Evolutionary conservation across 2,888 invertebrate genomes (phyloP), one percentile per base, ranked within the genome.

Genomic region (Panzeria rudis): DNA sequence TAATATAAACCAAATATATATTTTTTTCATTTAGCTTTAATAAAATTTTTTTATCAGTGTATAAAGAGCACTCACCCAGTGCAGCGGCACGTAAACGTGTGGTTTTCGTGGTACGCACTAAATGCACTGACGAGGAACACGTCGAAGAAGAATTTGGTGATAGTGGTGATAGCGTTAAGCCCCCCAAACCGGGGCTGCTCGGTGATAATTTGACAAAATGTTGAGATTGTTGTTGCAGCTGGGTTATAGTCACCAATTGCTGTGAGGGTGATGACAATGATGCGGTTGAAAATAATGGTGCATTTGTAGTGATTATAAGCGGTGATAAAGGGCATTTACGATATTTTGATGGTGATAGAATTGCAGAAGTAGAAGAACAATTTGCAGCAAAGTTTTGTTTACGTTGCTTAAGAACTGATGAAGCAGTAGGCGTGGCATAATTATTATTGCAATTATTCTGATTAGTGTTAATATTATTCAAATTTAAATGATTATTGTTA

Each of bases 11-110:
- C 47, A 41, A 17, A 56, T 56, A 20, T 29, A 29, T 6, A 7
- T 15, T 52, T 35, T 3, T 50, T 17, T 17, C 11, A 47, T 64
- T 41, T 41, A 62, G 9, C 5, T 54, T 20, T 20, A 20, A 20
- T 61, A 17, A 35, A 59, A n/a, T 61, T 38, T 47, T 35, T 38
- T 54, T 25, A 62, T 64, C 64, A 47, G 50, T 72, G 64, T 69
- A 62, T 69, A 56, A 62, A 69, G 41, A 54, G 23, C 84, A 92
- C 91, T 92, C 92, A 92, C 92, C 92, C 87, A 92, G 90, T 86
- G 95, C 95, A 79, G 95, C 95, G 82, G 95, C 95, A 92, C 96
- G 94, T 84, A 96, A 93, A 87, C 95, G 94, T 86, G 96, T 96
- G 41, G 96, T 94, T 90, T 95, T 94, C 77, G 96, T 96, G 87